These are phyloP conservation scores for Tragelaphus strepsiceros DNA, from an alignment of 2,113 vertebrate genomes.

Conservation along the genomic window DNA sequence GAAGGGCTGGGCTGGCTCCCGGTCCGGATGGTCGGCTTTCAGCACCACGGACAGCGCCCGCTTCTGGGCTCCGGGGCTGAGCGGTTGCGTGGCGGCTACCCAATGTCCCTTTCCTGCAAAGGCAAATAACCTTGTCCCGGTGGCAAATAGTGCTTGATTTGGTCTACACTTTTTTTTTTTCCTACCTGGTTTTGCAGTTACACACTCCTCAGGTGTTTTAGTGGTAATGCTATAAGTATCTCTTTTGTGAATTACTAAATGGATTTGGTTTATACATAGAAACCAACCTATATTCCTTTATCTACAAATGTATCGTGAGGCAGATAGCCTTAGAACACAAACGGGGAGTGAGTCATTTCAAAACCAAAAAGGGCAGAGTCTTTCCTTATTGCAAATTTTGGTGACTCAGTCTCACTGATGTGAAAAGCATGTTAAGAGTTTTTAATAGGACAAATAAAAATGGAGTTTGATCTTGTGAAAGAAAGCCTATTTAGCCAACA, in stretches of 20 bases:
- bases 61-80: accelerated
- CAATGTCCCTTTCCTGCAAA: not conserved
- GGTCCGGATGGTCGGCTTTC: not conserved
- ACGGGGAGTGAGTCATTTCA: not conserved
- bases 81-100: accelerated
- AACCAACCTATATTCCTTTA: not conserved
- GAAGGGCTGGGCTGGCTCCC: accelerated
- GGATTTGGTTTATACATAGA: not conserved
- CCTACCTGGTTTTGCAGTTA: not conserved
- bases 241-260: not conserved
- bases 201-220: constrained; percentile 33
- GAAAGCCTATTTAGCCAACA: not conserved
- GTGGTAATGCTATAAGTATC: not conserved
- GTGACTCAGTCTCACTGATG: not conserved
- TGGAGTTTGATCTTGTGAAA: not conserved
- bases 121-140: not conserved
- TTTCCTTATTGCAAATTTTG: not conserved
- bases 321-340: not conserved
- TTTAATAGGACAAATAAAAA: not conserved
- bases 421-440: not conserved
- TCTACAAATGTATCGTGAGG: not conserved
- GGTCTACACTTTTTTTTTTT: not conserved
- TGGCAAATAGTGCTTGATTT: not conserved
- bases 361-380: not conserved
- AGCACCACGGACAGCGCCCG: constrained; percentile 78